A percentile compares a stretch with the other conserved stretches of the same genome.
These are phyloP conservation scores for Prionace glauca DNA, from an alignment of 2,797 vertebrate species.

Conservation along the genomic window DNA sequence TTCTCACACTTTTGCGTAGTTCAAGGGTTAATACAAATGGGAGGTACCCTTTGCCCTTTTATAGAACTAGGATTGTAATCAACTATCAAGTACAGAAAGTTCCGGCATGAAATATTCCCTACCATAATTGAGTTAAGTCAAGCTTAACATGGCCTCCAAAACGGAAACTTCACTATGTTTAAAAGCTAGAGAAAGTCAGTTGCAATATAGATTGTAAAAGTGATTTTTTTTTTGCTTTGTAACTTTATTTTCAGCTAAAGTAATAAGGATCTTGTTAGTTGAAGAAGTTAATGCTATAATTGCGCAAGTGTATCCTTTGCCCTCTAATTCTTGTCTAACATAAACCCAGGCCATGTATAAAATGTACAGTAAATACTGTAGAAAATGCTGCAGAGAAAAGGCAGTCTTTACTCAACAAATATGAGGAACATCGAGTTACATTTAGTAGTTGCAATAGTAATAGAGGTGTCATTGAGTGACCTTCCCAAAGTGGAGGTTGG, in stretches of 20 bases:
- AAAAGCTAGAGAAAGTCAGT: background rate
- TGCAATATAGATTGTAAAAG: background rate
- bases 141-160: conserved; percentile 16
- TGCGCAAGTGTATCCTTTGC: background rate
- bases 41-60: conserved; percentile 26
- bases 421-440: background rate
- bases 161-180: background rate
- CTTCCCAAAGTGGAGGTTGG: conserved; percentile 55
- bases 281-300: background rate
- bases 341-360: background rate
- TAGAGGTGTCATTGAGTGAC: conserved; percentile 56
- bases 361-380: background rate
- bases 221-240: background rate
- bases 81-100: conserved; percentile 33
- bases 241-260: background rate
- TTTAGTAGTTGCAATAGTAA: conserved; percentile 57
- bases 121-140: background rate
- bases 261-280: background rate
- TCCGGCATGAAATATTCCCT: conserved; percentile 4
- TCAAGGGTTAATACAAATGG: conserved; percentile 25
- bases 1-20: background rate
- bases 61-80: conserved; percentile 33
- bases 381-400: background rate
- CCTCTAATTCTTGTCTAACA: background rate
- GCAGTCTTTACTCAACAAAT: background rate